A percentile compares a stretch with the other conserved stretches of the same genome.
Conservation (phyloP, 2,797 vertebrate species). For the Sitta carolinensis region DNA sequence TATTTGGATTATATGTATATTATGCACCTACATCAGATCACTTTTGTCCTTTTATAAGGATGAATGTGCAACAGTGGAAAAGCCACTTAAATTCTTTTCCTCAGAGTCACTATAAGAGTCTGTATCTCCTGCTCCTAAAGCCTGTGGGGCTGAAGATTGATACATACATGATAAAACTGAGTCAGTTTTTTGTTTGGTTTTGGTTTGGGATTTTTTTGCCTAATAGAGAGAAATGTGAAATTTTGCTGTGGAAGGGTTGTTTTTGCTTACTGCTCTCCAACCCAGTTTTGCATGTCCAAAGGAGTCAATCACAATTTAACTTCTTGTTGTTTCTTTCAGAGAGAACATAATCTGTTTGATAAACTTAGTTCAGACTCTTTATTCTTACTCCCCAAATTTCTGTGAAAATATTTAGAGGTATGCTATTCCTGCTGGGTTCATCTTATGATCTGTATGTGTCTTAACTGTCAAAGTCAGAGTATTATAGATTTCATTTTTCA, state of each 20-base stretch:
- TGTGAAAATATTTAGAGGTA: background rate
- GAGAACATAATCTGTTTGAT: background rate
- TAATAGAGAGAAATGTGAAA: background rate
- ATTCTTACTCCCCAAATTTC: background rate
- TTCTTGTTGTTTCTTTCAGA: background rate
- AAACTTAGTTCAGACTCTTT: background rate
- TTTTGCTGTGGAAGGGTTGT: background rate
- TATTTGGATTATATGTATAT: background rate
- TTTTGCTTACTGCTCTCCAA: background rate
- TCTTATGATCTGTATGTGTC: background rate
- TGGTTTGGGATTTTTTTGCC: background rate
- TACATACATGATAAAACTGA: background rate
- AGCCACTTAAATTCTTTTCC: background rate
- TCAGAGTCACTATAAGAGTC: background rate
- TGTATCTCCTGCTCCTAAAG: background rate
- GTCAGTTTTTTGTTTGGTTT: background rate
- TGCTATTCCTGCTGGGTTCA: background rate
- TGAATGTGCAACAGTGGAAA: background rate
- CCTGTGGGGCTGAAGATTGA: background rate
- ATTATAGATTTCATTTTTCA: background rate
- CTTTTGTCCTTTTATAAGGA: background rate
- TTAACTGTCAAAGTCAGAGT: background rate
- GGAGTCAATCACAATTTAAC: background rate
- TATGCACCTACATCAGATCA: background rate
- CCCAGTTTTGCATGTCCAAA: background rate